Percentiles rank a stretch among this genome's conserved stretches.
phyloP scores from a whole-genome alignment of 2,888 invertebrate genomes.

The Calliphora vomitoria region DNA sequence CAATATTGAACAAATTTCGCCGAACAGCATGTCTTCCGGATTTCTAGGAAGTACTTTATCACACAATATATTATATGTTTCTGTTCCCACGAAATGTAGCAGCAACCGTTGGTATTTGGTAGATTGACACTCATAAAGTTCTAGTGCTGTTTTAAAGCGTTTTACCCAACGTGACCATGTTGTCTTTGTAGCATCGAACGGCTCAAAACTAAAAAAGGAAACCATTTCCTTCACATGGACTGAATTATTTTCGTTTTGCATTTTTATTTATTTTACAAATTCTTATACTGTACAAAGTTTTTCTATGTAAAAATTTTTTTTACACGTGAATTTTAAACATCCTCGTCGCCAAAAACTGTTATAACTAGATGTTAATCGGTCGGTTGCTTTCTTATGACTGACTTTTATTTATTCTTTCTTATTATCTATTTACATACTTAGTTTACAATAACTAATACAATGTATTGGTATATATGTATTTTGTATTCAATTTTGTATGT shows the following conservation, averaged over 20 bases:
- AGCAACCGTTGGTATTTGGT: constrained; percentile 29
- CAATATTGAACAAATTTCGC: constrained; percentile 19
- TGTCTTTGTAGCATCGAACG: constrained; percentile 18
- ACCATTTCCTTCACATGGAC: not conserved
- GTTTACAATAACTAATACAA: too few relatives aligned
- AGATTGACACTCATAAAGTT: constrained; percentile 24
- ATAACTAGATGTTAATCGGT: constrained; percentile 25
- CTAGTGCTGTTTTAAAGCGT: constrained; percentile 28
- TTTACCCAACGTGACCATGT: constrained; percentile 42
- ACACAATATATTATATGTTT: constrained; percentile 48
- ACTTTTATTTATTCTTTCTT: not conserved
- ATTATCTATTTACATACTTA: too few relatives aligned
- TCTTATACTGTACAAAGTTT: constrained; percentile 36
- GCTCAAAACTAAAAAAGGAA: constrained; percentile 35
- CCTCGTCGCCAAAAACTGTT: constrained; percentile 40
- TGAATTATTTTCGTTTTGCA: not conserved
- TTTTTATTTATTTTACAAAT: constrained; percentile 12
- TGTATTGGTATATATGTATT: too few relatives aligned
- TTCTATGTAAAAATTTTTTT: not conserved
- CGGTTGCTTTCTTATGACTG: constrained; percentile 1
- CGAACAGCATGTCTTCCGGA: constrained; percentile 25
- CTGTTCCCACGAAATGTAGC: constrained; percentile 48
- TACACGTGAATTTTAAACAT: not conserved
- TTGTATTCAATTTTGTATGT: too few relatives aligned
- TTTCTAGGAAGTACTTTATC: constrained; percentile 35